Evolutionary conservation across 2,888 invertebrate species (phyloP).

Genomic region (Protodeltote pygarga): DNA sequence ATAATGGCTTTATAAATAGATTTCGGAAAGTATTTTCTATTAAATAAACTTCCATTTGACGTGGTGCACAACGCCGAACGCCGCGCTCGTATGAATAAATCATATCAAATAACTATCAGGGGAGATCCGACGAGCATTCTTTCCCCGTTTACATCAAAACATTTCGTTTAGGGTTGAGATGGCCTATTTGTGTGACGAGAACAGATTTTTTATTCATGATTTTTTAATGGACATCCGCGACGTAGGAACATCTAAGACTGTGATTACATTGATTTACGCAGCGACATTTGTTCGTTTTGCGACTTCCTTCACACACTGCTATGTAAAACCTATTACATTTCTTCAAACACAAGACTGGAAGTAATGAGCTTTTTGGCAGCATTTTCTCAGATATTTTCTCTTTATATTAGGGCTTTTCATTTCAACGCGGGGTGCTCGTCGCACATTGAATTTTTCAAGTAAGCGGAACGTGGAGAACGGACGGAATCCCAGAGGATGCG

Average conservation of each 20-base stretch:
- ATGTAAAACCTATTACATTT: conserved; percentile 44
- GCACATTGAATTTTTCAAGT: conserved; percentile 78
- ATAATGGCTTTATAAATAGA: conserved; percentile 86
- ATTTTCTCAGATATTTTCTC: conserved; percentile 48
- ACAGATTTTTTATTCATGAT: conserved; percentile 70
- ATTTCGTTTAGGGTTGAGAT: conserved; percentile 71
- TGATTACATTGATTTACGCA: conserved; percentile 38
- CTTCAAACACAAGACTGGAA: conserved; percentile 26
- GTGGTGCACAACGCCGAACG: conserved; percentile 59
- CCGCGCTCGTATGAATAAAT: conserved; percentile 88
- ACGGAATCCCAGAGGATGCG: conserved; percentile 75
- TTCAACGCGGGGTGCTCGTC: conserved; percentile 48
- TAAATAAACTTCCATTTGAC: conserved; percentile 85
- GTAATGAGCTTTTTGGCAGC: conserved; percentile 47
- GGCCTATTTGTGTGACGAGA: conserved; percentile 59
- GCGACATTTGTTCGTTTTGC: conserved; percentile 22
- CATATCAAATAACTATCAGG: conserved; percentile 91
- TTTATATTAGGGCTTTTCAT: conserved; percentile 48
- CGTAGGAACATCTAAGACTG: conserved; percentile 32
- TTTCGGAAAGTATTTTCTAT: conserved; percentile 83
- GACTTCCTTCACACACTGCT: conserved; percentile 38
- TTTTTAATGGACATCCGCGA: conserved; percentile 65
- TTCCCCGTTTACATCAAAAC: conserved; percentile 74
- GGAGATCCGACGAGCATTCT: conserved; percentile 75
- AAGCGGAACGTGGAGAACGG: conserved; percentile 48